Evolutionary conservation across 2,797 vertebrate genomes (phyloP).

Genomic region (Anniella stebbinsi): DNA sequence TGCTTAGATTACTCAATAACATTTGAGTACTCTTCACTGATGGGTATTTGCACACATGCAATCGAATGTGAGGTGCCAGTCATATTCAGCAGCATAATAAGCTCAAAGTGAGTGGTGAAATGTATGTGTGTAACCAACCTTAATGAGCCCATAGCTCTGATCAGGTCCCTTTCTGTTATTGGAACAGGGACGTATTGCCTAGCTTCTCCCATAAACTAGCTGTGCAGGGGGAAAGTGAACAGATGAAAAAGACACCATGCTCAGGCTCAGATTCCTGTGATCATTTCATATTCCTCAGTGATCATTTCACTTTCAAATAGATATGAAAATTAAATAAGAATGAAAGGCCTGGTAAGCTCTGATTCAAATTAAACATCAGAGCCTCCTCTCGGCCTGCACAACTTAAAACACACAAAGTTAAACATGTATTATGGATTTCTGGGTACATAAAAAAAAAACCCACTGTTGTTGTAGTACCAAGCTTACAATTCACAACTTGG

Average conservation of each 20-base stretch:
- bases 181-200: background rate
- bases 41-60: background rate
- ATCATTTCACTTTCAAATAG: background rate
- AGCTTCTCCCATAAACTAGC: background rate
- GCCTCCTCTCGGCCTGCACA: background rate
- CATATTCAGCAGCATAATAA: background rate
- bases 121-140: background rate
- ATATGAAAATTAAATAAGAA: background rate
- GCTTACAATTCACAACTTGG: no score
- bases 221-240: background rate
- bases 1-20: no score
- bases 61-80: background rate
- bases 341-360: background rate
- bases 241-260: background rate
- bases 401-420: background rate
- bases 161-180: background rate
- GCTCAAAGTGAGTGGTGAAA: background rate
- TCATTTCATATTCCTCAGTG: background rate
- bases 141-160: background rate
- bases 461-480: background rate
- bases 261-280: background rate
- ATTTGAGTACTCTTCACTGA: no score
- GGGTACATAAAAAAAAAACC: background rate
- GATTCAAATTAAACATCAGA: background rate
- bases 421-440: background rate